A percentile compares a stretch with the other conserved stretches of the same genome.
phyloP scores from a whole-genome alignment of 2,113 vertebrate genomes.

The Esox niger region DNA sequence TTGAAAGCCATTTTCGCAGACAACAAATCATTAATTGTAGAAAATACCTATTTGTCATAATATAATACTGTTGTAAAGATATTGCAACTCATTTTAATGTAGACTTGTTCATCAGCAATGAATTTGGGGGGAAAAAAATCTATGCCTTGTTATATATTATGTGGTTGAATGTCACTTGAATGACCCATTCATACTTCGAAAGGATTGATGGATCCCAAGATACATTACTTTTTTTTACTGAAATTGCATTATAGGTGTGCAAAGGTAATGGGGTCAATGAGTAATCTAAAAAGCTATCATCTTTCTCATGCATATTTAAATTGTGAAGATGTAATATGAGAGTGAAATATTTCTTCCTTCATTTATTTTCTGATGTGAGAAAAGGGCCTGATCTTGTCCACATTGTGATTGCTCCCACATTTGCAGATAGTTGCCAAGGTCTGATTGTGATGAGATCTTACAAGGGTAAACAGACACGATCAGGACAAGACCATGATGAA shows the following conservation, averaged over 20 bases:
- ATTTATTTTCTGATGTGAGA: too few relatives aligned
- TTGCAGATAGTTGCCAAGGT: too few relatives aligned
- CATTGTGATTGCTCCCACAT: too few relatives aligned
- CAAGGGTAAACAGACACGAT: too few relatives aligned
- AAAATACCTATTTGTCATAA: too few relatives aligned
- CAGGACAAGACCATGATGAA: too few relatives aligned
- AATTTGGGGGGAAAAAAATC: not conserved
- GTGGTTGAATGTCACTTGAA: constrained; percentile 5
- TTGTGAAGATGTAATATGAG: constrained; percentile 28
- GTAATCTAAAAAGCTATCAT: constrained; percentile 30
- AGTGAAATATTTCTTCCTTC: constrained; percentile 8
- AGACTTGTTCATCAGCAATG: constrained; percentile 8
- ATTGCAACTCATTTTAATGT: too few relatives aligned
- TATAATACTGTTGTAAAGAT: too few relatives aligned
- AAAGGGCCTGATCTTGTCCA: too few relatives aligned
- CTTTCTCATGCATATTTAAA: constrained; percentile 34
- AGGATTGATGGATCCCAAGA: constrained; percentile 13
- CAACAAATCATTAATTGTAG: too few relatives aligned
- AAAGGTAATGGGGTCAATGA: constrained; percentile 39
- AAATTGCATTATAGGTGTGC: constrained; percentile 25
- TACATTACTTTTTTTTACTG: constrained; percentile 13
- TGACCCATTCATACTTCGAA: constrained; percentile 14
- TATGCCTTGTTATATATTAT: not conserved
- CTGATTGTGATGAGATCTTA: too few relatives aligned
- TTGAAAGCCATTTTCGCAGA: too few relatives aligned